phyloP scores from a whole-genome alignment of 1,140 invertebrate species.

The Drosophila virilis region DNA sequence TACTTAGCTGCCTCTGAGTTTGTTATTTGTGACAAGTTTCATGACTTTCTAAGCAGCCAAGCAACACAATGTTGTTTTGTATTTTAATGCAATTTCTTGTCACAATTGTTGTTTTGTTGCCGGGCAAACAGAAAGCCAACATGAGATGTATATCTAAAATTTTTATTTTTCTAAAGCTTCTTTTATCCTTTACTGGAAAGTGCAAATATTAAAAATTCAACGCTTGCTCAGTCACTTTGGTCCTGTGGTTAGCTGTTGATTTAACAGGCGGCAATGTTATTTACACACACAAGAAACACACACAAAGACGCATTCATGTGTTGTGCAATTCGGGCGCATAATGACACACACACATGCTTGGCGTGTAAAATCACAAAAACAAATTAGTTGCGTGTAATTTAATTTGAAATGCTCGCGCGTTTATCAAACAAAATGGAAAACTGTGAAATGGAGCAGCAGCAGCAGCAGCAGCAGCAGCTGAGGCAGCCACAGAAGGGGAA shows the following conservation, averaged over 20 bases:
- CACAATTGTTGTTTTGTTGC: constrained; percentile 7
- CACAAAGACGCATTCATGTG: constrained; percentile 7
- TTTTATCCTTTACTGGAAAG: constrained; percentile 20
- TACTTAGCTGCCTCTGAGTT: neutral
- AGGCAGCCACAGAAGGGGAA: constrained; percentile 43
- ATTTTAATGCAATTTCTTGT: constrained; percentile 21
- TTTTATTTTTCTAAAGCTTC: neutral
- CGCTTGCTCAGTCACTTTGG: constrained; percentile 43
- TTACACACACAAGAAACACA: constrained; percentile 13
- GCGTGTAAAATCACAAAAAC: constrained; percentile 67
- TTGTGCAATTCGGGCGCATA: constrained; percentile 14
- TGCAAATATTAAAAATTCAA: constrained; percentile 45
- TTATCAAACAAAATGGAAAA: constrained; percentile 81
- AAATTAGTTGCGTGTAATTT: constrained; percentile 82
- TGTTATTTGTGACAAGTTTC: constrained; percentile 7
- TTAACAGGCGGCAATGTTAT: constrained; percentile 40
- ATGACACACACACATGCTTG: constrained; percentile 22
- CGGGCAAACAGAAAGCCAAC: constrained; percentile 11
- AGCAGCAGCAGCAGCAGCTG: neutral
- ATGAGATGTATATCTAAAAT: constrained; percentile 18
- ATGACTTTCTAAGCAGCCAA: neutral
- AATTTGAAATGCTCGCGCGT: constrained; percentile 76
- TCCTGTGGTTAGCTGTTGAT: constrained; percentile 44
- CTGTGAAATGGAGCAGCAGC: constrained; percentile 59
- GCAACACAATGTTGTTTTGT: constrained; percentile 20